Evolutionary conservation across 2,888 invertebrate genomes (phyloP), one percentile per base, ranked within the genome.

Genomic region (Dyspetes luteomarginatus): DNA sequence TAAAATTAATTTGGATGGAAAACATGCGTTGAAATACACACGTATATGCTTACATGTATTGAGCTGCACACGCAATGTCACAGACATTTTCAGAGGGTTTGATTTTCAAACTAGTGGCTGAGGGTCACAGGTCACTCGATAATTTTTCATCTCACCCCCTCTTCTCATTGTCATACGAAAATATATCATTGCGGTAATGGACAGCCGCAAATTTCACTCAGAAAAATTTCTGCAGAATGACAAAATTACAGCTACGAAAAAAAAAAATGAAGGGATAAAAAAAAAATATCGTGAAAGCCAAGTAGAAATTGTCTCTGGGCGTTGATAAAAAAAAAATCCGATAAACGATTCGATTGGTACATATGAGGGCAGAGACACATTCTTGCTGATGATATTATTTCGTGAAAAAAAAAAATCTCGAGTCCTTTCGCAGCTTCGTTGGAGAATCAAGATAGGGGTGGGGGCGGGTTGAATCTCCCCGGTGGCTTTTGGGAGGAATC

Each of bases 1-100:
- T 15, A 19, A 43, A 79, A 74, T 79, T 65, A 65, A 78, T 48
- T 26, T 58, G 26, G 22, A 36, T 50, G 26, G 19, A 17, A 30
- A 22, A 45, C 69, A 62, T 48, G 43, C 26, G 15, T 4, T n/a
- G n/a, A n/a, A n/a, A 17, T 17, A 12, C 22, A 22, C 22, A 62
- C 24, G 43, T 22, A 22, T 24, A 7, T n/a, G n/a, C 15, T 0
- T 30, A 58, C 17, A 15, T 19, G 12, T 17, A 17, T 43, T n/a
- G n/a, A 4, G 43, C n/a, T 62, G 24, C 24, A n/a, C 36, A 12
- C 12, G 36, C 17, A 19, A 4, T 17, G 17, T 48, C n/a, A n/a
- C n/a, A n/a, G n/a, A 36, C 15, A 52, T 43, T 64, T 30, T 7
- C 19, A 43, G 55, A 64, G 64, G 55, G 28, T 2, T 45, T 60